A percentile compares a stretch with the other conserved stretches of the same genome.
Conservation (phyloP, 2,888 invertebrate genomes). For the Gryllus longicercus region DNA sequence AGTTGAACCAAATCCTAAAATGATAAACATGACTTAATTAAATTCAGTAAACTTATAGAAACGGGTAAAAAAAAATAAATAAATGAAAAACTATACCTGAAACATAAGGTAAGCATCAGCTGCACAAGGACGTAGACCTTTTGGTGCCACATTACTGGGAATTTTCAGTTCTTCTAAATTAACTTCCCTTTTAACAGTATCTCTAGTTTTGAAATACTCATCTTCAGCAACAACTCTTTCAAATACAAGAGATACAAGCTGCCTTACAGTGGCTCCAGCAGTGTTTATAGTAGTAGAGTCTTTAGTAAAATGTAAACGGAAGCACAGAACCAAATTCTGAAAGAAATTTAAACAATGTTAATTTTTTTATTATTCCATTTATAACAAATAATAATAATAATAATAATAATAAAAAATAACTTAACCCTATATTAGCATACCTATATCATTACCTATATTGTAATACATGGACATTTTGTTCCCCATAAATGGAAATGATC, state of each 20-base stretch:
- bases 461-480: too few relatives aligned
- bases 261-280: conserved; percentile 95
- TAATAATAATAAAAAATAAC: conserved; percentile 19
- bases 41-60: conserved; percentile 33
- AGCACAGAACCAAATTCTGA: conserved; percentile 90
- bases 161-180: conserved; percentile 76
- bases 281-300: conserved; percentile 95
- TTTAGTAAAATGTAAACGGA: conserved; percentile 92
- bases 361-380: neutral
- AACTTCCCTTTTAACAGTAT: conserved; percentile 50
- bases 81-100: conserved; percentile 61
- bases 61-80: conserved; percentile 24
- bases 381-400: neutral
- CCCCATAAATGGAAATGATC: neutral
- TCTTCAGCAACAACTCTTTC: conserved; percentile 78
- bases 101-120: conserved; percentile 93
- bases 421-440: neutral
- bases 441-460: neutral
- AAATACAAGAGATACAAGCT: conserved; percentile 88
- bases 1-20: conserved; percentile 89
- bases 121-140: conserved; percentile 81
- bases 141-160: conserved; percentile 72
- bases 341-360: conserved; percentile 39
- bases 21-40: conserved; percentile 34
- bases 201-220: conserved; percentile 49